A percentile compares a stretch with the other conserved stretches of the same genome.
These are phyloP conservation scores for Schizotus pectinicornis DNA, from an alignment of 2,888 invertebrate genomes.

Conservation along the genomic window DNA sequence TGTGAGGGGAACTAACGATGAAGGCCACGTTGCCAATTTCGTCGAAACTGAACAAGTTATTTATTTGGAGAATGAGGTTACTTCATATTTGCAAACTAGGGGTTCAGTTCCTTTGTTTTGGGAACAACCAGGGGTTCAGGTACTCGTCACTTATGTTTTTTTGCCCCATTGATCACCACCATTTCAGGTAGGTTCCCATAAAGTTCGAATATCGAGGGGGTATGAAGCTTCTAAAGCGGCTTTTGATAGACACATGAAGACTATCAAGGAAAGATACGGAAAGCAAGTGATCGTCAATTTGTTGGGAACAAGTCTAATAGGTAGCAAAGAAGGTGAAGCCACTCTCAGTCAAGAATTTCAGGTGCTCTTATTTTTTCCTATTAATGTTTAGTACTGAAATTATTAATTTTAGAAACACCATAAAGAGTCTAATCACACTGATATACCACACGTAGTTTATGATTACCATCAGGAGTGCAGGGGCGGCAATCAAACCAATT, in stretches of 20 bases:
- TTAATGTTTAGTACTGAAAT: constrained; percentile 2
- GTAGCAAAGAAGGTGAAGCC: constrained; percentile 96
- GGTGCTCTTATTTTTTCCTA: constrained; percentile 32
- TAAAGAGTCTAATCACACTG: constrained; percentile 78
- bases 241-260: constrained; percentile 87
- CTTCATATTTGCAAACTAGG: constrained; percentile 89
- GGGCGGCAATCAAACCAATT: constrained; percentile 79
- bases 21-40: constrained; percentile 99
- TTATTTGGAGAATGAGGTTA: constrained; percentile 86
- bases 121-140: constrained; percentile 98
- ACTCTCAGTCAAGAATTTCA: constrained; percentile 93
- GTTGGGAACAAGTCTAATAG: constrained; percentile 87
- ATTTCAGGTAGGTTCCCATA: constrained; percentile 90
- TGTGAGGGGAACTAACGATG: constrained; percentile 98
- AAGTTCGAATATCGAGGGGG: constrained; percentile 95
- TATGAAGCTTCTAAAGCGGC: constrained; percentile 93
- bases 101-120: constrained; percentile 98
- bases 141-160: constrained; percentile 41
- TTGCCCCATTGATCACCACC: constrained; percentile 11
- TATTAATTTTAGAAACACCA: constrained; percentile 72
- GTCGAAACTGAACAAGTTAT: constrained; percentile 99
- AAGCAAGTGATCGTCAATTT: constrained; percentile 91
- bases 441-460: constrained; percentile 88
- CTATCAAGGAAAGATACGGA: constrained; percentile 89
- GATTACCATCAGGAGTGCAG: constrained; percentile 97